These are phyloP conservation scores for Rhinogobius similis DNA, from an alignment of 2,113 vertebrate species.

Conservation along the genomic window DNA sequence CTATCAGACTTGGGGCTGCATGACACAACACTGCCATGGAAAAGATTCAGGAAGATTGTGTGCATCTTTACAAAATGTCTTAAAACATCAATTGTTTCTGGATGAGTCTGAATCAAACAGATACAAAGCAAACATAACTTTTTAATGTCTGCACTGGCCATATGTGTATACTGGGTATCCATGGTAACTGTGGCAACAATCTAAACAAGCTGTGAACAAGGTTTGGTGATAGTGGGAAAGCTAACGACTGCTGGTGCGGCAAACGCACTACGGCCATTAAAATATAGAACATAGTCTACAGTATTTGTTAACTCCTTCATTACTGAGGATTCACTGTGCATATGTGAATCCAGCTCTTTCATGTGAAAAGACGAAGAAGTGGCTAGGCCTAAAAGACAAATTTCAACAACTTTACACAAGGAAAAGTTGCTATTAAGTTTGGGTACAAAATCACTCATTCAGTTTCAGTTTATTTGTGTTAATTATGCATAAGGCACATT, in stretches of 20 bases:
- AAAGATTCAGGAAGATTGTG: too few species aligned
- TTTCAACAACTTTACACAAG: slow-evolving; percentile 20
- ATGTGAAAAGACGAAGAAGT: neutral
- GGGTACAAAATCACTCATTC: slow-evolving; percentile 20
- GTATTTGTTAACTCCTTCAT: neutral
- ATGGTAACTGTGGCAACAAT: neutral
- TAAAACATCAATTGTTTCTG: too few species aligned
- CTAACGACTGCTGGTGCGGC: neutral
- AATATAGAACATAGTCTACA: neutral
- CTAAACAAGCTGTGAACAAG: neutral
- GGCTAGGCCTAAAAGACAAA: neutral
- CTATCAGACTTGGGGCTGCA: too few species aligned
- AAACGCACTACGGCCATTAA: neutral
- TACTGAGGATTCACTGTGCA: neutral
- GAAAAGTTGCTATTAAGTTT: slow-evolving; percentile 17
- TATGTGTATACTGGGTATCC: neutral
- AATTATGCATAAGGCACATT: slow-evolving; percentile 16
- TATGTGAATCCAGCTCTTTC: neutral
- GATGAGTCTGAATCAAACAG: too few species aligned
- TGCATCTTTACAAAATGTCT: too few species aligned
- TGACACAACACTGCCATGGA: too few species aligned
- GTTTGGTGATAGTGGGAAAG: neutral
- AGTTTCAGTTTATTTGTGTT: slow-evolving; percentile 1
- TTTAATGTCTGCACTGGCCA: neutral
- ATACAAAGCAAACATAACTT: neutral